Base-by-base conservation (phyloP, 1,140 invertebrate species). In the Intoshia linei region DNA sequence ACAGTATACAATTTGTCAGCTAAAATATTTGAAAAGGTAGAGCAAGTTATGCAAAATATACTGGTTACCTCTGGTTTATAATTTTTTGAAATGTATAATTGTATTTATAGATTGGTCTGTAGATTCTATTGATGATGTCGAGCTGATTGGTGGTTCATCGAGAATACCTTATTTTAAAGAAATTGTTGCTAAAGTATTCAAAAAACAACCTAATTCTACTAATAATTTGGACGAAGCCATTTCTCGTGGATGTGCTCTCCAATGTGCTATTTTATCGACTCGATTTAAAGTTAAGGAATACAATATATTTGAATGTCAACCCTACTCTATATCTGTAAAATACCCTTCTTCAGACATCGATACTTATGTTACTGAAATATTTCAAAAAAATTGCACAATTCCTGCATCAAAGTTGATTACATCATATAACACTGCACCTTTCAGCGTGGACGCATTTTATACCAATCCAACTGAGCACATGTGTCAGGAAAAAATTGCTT, bases 211-310 rank as follows among this genome's bases (percentile, higher is more conserved):
- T 14, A 81, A 75, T 29, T 95, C 84, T 1, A 93, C 87, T 13
- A 57, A 98, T 20, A 98, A 98, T 59, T 72, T 87, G 53, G 87
- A 98, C 56, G 90, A 98, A 60, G 74, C 84, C 20, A 79, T 95
- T 6, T 66, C 81, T 5, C 66, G 84, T 36, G 87, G 84, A 1
- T 90, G 81, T 58, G 81, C 84, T 21, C 59, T 93, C 23, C 78
- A 62, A 48, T 61, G 57, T 61, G 87, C 87, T 6, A 92, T 93
- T 63, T 62, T 93, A 38, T 84, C 75, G 41, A 87, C 87, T 22
- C 78, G 77, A 15, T 78, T 93, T 45, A 69, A 78, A 51, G 83
- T 95, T 23, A 65, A 76, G 40, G 84, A 95, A 39, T 90, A 93
- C 54, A 68, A 66, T 34, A 71, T 95, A 3, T 73, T 73, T 6